Base-by-base conservation (phyloP, 2,113 vertebrate genomes). In the Eudorcas thomsonii region DNA sequence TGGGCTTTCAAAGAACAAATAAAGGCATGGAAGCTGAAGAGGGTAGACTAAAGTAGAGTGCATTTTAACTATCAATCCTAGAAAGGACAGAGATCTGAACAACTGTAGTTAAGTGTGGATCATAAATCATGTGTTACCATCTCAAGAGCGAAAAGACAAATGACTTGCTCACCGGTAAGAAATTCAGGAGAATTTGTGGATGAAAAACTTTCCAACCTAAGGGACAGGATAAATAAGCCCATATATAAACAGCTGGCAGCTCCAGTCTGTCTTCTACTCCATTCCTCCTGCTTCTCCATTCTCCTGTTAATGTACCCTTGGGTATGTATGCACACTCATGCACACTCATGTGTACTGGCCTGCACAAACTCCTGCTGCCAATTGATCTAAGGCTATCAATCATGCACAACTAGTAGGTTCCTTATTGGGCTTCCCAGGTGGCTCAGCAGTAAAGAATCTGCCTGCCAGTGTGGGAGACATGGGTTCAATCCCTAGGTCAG, bases 1-100 rank as follows among this genome's bases (percentile, higher is more conserved):
- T 1, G 17, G n/a, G 67, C 85, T 97, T 97, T 94, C 96, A 97
- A 84, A 87, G 90, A 97, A 86, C 91, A 96, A 97, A 97, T 81
- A 91, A 96, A 97, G 67, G 88, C 45, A 43, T 88, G 67, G 26
- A 36, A 90, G 45, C 90, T 91, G 59, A 90, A 77, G 80, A 82
- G 60, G 80, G 52, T 43, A 59, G 96, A 67, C 50, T 10, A 74
- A 92, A 90, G 62, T 36, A 78, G 81, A 96, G 36, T 88, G 57
- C 12, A 59, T 90, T 82, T 59, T 59, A 78, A 14, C 55, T 97
- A 94, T 96, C 74, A 84, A 2, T 97, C 64, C 26, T 95, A 16
- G 62, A 80, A 82, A 36, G 95, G 95, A 96, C 80, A 92, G 64
- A 88, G 33, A 92, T 88, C 50, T 28, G 88, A 96, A 95, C 94